These are phyloP conservation scores for Carcina quercana DNA, from an alignment of 2,888 invertebrate species.

Conservation along the genomic window DNA sequence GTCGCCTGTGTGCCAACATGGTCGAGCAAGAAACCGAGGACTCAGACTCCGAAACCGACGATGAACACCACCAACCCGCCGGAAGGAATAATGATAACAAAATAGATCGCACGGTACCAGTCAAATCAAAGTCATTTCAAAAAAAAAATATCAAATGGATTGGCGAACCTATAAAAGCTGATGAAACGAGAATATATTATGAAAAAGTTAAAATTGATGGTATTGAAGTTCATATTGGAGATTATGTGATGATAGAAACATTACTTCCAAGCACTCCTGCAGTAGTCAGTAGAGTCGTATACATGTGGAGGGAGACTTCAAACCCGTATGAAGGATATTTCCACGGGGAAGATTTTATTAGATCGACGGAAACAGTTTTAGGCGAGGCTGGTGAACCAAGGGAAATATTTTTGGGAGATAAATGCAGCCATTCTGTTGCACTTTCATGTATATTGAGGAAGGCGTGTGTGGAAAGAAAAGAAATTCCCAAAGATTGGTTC, in stretches of 20 bases:
- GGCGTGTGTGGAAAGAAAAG: conserved; percentile 59
- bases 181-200: conserved; percentile 70
- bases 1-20: conserved; percentile 84
- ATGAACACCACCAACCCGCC: conserved; percentile 44
- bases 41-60: conserved; percentile 76
- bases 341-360: conserved; percentile 82
- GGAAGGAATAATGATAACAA: conserved; percentile 49
- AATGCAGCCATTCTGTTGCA: conserved; percentile 81
- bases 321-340: conserved; percentile 73
- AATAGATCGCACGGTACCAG: conserved; percentile 53
- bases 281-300: conserved; percentile 79
- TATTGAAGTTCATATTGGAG: conserved; percentile 73
- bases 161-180: conserved; percentile 70
- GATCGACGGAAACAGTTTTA: conserved; percentile 84
- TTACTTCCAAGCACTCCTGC: conserved; percentile 77
- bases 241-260: conserved; percentile 83
- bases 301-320: conserved; percentile 80
- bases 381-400: conserved; percentile 85
- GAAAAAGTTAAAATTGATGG: conserved; percentile 69
- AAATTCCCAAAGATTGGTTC: conserved; percentile 76
- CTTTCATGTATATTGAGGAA: conserved; percentile 60
- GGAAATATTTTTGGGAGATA: conserved; percentile 83
- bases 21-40: conserved; percentile 81
- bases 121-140: conserved; percentile 51
- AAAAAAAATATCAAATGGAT: conserved; percentile 75